A percentile compares a stretch with the other conserved stretches of the same genome.
phyloP scores from a whole-genome alignment of 2,113 vertebrate species.

The Pelodiscus sinensis region DNA sequence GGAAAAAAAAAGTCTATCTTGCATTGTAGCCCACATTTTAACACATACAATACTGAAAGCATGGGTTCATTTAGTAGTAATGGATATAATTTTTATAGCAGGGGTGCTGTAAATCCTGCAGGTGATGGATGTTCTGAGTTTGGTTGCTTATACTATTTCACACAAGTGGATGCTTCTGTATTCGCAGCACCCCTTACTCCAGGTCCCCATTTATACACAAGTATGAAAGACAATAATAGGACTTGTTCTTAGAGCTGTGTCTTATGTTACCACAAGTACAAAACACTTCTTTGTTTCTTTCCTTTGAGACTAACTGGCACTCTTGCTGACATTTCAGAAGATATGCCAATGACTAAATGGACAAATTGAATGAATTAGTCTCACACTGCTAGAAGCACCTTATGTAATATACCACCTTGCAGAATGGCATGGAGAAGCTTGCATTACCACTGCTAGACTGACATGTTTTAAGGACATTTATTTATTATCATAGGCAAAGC shows the following conservation, averaged over 20 bases:
- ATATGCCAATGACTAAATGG: background rate
- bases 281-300: background rate
- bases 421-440: background rate
- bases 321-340: background rate
- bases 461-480: background rate
- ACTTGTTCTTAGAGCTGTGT: background rate
- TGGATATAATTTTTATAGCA: background rate
- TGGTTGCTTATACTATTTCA: background rate
- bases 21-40: background rate
- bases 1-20: background rate
- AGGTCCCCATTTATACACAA: background rate
- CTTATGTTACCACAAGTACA: background rate
- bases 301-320: background rate
- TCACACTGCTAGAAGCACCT: background rate
- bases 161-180: background rate
- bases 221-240: background rate
- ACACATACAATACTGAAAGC: background rate
- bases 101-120: background rate
- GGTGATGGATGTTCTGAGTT: background rate
- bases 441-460: background rate
- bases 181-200: background rate
- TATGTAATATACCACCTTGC: background rate
- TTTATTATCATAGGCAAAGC: background rate
- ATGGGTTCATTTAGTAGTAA: background rate
- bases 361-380: background rate